Evolutionary conservation across 2,888 invertebrate genomes (phyloP), one percentile per base, ranked within the genome.

Genomic region (Endotricha flammealis): DNA sequence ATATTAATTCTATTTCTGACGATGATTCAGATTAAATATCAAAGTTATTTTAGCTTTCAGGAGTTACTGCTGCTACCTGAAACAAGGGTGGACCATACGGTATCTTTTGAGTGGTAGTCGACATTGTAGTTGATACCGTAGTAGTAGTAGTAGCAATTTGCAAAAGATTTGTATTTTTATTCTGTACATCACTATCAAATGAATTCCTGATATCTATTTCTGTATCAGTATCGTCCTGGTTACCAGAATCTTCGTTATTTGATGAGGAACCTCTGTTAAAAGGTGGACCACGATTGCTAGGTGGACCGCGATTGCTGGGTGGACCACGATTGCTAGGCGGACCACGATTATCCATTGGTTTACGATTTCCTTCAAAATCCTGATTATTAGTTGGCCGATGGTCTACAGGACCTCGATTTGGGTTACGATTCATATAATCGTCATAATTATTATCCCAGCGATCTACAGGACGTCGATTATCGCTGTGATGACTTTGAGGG

Each of bases 401-500:
- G 12, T 34, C 12, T 13, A 11, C 14, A 4, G 36, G 34, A 6
- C 22, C 33, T 14, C 29, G 33, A 28, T 38, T 32, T 1, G 29
- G 16, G 20, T 20, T 6, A n/a, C n/a, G n/a, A n/a, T n/a, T n/a
- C n/a, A n/a, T n/a, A n/a, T n/a, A n/a, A n/a, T n/a, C n/a, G n/a
- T n/a, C n/a, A n/a, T n/a, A n/a, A n/a, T n/a, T n/a, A n/a, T n/a
- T n/a, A n/a, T n/a, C n/a, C 20, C 20, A 6, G 20, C 7, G 20
- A 6, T 20, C 20, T 11, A 31, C 29, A 6, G 35, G 35, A n/a
- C 22, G 12, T 32, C 33, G 22, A 12, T 38, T 24, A 5, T 2
- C 4, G 8, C 30, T 35, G 32, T 42, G 47, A 13, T 42, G 16
- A 32, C 38, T 28, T 5, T 49, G 50, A 28, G 37, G 42, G 7